Conservation (phyloP, 2,888 invertebrate genomes). For the Galeopsomyia nigrocyanea region DNA sequence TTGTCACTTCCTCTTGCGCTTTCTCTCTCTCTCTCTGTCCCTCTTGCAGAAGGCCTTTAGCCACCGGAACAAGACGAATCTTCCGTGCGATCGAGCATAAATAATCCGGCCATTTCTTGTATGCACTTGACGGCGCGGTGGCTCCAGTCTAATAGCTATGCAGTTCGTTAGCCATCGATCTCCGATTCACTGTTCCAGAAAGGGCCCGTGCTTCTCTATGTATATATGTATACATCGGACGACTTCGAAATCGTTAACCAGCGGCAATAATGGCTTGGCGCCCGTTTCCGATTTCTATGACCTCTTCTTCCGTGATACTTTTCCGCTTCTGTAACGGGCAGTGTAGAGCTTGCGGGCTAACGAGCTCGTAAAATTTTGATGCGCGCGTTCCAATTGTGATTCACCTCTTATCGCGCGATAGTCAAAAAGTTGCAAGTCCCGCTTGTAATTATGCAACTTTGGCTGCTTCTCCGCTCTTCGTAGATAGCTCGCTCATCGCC, state of each 20-base stretch:
- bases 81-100: constrained; percentile 41
- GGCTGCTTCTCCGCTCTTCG: no score
- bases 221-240: constrained; percentile 16
- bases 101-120: constrained; percentile 38
- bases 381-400: constrained; percentile 5
- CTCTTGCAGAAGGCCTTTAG: constrained; percentile 12
- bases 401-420: not conserved
- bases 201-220: no score
- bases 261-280: constrained; percentile 2
- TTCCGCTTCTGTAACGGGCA: no score
- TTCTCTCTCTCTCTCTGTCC: constrained; percentile 10
- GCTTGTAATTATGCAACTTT: no score
- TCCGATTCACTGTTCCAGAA: no score
- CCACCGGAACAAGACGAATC: constrained; percentile 30
- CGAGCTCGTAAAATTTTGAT: constrained; percentile 28
- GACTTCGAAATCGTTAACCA: constrained; percentile 14
- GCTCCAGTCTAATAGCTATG: constrained; percentile 37
- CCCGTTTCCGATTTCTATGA: not conserved
- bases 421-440: no score
- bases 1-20: constrained; percentile 6
- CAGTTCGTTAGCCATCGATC: constrained; percentile 41
- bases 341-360: not conserved
- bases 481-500: no score
- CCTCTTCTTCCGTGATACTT: no score
- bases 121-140: not conserved